These are phyloP conservation scores for Carpatolechia fugitivella DNA, from an alignment of 2,888 invertebrate genomes.

Conservation along the genomic window DNA sequence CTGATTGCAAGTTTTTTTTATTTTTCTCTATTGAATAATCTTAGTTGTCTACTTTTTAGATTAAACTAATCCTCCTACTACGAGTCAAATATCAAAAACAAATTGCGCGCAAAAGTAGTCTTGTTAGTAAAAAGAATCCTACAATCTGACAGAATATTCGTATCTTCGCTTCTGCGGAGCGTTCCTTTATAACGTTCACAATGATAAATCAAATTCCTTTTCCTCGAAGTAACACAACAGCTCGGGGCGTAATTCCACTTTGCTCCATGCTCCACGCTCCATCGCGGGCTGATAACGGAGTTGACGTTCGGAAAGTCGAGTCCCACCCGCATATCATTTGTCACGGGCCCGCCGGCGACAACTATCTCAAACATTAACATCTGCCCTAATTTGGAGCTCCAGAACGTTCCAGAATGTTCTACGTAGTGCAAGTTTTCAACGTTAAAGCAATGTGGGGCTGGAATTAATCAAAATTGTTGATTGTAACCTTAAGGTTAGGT, in stretches of 20 bases:
- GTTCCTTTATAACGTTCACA: not conserved
- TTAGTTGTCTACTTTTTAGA: too few species aligned
- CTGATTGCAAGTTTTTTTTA: too few species aligned
- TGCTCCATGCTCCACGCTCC: not conserved
- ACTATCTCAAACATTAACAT: conserved; percentile 15
- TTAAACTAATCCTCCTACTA: too few species aligned
- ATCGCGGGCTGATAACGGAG: conserved; percentile 12
- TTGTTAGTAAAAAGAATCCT: too few species aligned
- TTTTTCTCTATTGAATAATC: too few species aligned
- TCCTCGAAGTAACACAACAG: conserved; percentile 12
- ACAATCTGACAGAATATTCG: not conserved
- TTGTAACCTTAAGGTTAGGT: not conserved
- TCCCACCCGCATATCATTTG: conserved; percentile 24
- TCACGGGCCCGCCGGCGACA: conserved; percentile 18
- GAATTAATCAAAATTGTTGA: too few species aligned
- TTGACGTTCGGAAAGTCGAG: conserved; percentile 16
- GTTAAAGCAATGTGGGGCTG: not conserved
- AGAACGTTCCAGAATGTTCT: not conserved
- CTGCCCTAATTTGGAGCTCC: conserved; percentile 3
- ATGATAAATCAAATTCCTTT: conserved; percentile 12
- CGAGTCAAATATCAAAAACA: too few species aligned
- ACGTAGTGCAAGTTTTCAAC: not conserved
- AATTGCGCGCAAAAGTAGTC: too few species aligned
- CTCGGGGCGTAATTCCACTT: conserved; percentile 11
- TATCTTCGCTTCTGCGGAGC: conserved; percentile 25